A percentile compares a stretch with the other conserved stretches of the same genome.
These are phyloP conservation scores for Julus scanicus DNA, from an alignment of 2,888 invertebrate genomes.

Conservation along the genomic window DNA sequence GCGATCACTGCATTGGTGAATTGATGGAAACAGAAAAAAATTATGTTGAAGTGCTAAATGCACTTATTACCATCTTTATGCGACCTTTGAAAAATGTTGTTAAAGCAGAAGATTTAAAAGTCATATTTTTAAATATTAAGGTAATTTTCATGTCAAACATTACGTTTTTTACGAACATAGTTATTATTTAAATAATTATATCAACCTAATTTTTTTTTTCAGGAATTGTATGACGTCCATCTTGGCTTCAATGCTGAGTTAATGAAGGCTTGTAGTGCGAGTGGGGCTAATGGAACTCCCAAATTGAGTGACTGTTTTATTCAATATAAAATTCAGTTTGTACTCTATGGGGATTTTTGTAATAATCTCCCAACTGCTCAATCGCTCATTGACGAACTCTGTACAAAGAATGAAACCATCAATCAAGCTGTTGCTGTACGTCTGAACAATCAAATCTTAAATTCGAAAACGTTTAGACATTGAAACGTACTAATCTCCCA, in stretches of 20 bases:
- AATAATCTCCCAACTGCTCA: constrained; percentile 92
- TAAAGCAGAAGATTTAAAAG: constrained; percentile 78
- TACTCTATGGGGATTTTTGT: constrained; percentile 96
- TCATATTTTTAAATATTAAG: constrained; percentile 91
- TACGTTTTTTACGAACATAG: not conserved
- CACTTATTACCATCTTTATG: constrained; percentile 83
- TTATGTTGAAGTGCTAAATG: constrained; percentile 92
- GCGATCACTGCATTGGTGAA: constrained; percentile 84
- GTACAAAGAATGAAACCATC: constrained; percentile 74
- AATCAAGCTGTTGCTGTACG: constrained; percentile 77
- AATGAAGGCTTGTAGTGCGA: constrained; percentile 73
- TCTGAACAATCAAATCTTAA: constrained; percentile 16
- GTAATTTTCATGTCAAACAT: constrained; percentile 67
- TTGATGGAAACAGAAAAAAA: constrained; percentile 96
- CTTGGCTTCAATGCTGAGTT: constrained; percentile 84
- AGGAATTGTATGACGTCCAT: constrained; percentile 90
- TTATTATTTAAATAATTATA: constrained; percentile 31
- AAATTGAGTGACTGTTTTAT: constrained; percentile 86
- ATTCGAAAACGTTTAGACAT: not conserved
- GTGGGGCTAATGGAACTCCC: constrained; percentile 62
- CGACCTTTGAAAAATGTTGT: constrained; percentile 78
- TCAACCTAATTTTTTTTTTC: not conserved
- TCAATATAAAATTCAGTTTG: constrained; percentile 87
- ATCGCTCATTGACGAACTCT: constrained; percentile 81
- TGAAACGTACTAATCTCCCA: constrained; percentile 13